Evolutionary conservation across 2,888 invertebrate genomes (phyloP).

Genomic region (Ichneumoninae sp.): DNA sequence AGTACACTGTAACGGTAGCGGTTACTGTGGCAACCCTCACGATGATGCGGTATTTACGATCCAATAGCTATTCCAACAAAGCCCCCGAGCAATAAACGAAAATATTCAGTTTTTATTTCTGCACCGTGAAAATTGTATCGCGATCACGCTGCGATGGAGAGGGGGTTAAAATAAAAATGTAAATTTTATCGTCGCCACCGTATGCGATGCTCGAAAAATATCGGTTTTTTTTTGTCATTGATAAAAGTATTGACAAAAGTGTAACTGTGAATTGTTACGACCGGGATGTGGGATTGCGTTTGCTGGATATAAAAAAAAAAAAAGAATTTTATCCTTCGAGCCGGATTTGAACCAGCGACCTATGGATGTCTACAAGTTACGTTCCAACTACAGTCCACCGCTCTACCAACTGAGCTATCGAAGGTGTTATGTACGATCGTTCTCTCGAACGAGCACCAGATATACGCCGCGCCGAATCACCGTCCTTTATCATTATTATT

Average conservation of each 20-base stretch:
- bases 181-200: slow-evolving; percentile 21
- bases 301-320: slow-evolving; percentile 48
- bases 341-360: slow-evolving; percentile 84
- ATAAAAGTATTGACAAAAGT: no score
- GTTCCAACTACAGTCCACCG: slow-evolving; percentile 84
- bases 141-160: slow-evolving; percentile 30
- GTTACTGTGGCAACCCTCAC: background rate
- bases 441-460: slow-evolving; percentile 23
- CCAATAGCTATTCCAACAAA: slow-evolving; percentile 33
- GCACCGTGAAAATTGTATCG: background rate
- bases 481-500: background rate
- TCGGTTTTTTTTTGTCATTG: background rate
- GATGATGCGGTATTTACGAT: slow-evolving; percentile 54
- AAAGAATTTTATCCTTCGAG: slow-evolving; percentile 79
- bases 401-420: slow-evolving; percentile 85
- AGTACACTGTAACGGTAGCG: background rate
- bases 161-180: slow-evolving; percentile 27
- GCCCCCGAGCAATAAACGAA: slow-evolving; percentile 27
- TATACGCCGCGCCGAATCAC: background rate
- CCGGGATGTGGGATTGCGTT: background rate
- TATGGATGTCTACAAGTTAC: slow-evolving; percentile 61
- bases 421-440: slow-evolving; percentile 72
- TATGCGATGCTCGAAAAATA: background rate
- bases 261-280: background rate
- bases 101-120: slow-evolving; percentile 16